Evolutionary conservation across 2,888 invertebrate species (phyloP).

Genomic region (Dynastes maya): DNA sequence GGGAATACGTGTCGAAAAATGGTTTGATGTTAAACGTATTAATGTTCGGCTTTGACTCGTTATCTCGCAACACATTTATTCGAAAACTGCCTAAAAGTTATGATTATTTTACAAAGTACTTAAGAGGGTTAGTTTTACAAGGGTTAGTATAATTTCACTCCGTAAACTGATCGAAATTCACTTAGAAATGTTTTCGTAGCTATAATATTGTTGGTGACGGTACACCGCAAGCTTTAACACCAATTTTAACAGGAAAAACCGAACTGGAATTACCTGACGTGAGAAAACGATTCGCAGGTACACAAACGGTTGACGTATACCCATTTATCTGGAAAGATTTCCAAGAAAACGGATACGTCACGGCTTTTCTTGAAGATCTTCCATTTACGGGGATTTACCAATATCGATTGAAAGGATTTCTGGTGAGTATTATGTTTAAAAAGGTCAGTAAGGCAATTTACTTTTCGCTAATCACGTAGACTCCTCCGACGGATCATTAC

Average conservation of each 20-base stretch:
- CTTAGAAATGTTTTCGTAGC: slow-evolving; percentile 59
- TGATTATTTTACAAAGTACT: slow-evolving; percentile 76
- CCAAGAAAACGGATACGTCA: slow-evolving; percentile 80
- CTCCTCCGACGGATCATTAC: slow-evolving; percentile 92
- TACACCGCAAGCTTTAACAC: slow-evolving; percentile 89
- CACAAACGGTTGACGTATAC: slow-evolving; percentile 81
- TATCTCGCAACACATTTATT: slow-evolving; percentile 87
- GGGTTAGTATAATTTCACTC: slow-evolving; percentile 71
- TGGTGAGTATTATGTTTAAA: slow-evolving; percentile 60
- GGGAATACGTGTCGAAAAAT: slow-evolving; percentile 71
- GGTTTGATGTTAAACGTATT: slow-evolving; percentile 80
- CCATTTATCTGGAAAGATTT: slow-evolving; percentile 91
- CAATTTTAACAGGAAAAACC: slow-evolving; percentile 87
- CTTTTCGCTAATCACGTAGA: slow-evolving; percentile 59
- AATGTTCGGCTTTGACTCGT: slow-evolving; percentile 91
- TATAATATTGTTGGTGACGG: slow-evolving; percentile 91
- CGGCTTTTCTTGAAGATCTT: slow-evolving; percentile 91
- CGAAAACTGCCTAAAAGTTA: slow-evolving; percentile 85
- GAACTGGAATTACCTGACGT: slow-evolving; percentile 93
- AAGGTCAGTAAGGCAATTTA: neutral
- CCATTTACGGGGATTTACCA: slow-evolving; percentile 90
- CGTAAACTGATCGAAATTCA: neutral
- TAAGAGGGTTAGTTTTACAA: slow-evolving; percentile 78
- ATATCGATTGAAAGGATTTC: slow-evolving; percentile 91
- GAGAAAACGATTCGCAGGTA: slow-evolving; percentile 78